Base-by-base conservation (phyloP, 2,113 vertebrate species). In the Hippocampus mohnikei region DNA sequence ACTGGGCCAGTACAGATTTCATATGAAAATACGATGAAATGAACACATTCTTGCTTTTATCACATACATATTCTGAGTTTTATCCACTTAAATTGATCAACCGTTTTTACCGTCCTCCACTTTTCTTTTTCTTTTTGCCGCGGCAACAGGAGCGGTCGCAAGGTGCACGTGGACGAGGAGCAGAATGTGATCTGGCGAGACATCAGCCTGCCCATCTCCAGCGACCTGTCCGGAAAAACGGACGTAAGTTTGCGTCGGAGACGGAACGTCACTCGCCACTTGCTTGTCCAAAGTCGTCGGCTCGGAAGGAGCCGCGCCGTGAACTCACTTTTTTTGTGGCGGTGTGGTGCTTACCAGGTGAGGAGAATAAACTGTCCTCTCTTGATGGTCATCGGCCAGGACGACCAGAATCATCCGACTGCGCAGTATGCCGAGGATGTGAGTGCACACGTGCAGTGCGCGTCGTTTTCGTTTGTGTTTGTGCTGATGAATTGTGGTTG, bases 341-440 rank as follows among this genome's bases (percentile, higher is more conserved):
- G 21, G 3, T 44, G 0, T 25, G 7, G 0, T 29, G 59, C 29
- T 59, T 64, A 23, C 5, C 10, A 93, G 92, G 75, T 92, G 56
- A 86, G 87, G 29, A 88, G 56, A 71, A 88, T 93, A 25, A 84
- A 72, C 21, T 93, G 90, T 81, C 93, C 93, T 0, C 0, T 93
- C 64, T 9, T 93, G 81, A 6, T 93, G 81, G 71, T 94, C 29
- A 83, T 69, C 12, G 90, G 87, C 1, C 20, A 16, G 2, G 92
- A 94, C 46, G 90, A 94, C 81, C 91, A 93, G 79, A 93, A 87
- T 78, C 71, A 42, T 63, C 56, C 91, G 8, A 0, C 86, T 0
- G 37, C 70, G 33, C 91, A 93, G 71, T 69, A 71, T 44, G 85
- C 91, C 2, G 81, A 86, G 21, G 90, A 92, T 15, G 84, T 89